Evolutionary conservation across 1,140 invertebrate genomes (phyloP), one percentile per base, ranked within the genome.

Genomic region (Rhopalosiphum maidis): DNA sequence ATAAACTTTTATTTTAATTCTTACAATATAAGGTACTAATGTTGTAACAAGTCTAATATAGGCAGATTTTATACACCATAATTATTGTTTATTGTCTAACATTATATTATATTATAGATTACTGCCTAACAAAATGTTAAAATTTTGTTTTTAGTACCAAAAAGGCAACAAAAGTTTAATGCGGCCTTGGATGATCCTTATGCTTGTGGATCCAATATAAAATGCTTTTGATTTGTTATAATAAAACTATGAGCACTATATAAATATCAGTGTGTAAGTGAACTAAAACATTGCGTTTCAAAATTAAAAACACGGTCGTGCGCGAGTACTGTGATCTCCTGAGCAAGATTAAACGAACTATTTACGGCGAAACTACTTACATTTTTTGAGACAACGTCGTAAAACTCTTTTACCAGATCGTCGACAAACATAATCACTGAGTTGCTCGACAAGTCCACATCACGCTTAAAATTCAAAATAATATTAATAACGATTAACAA

Each of bases 351-450:
- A 83, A 8, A 83, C 2, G 41, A 25, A 25, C 3, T 2, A 86
- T 30, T 86, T 86, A 86, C 4, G 25, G 0, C 30, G 18, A 15
- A 18, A n/a, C 35, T 51, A 96, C 96, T 96, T 95, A 97, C 97
- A 94, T 97, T 97, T 94, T 96, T 97, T 48, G 96, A 95, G 94
- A 98, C 95, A 94, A 96, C 95, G 94, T 97, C 97, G 95, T 98
- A 98, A 95, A 99, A 99, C 94, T 98, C 98, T 95, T 96, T 96
- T 94, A 96, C 96, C 82, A 98, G 95, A 95, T 97, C 96, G 94
- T 97, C 96, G 94, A 98, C 96, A 95, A 97, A 97, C 97, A 98
- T 98, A 0, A n/a, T 68, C 60, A 68, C 60, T n/a, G 30, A 68
- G 15, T 15, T 0, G 30, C 15, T 68, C 30, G 60, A 18, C 60